A percentile compares a stretch with the other conserved stretches of the same genome.
These are phyloP conservation scores for Colletes collaris DNA, from an alignment of 2,888 invertebrate genomes.

Conservation along the genomic window DNA sequence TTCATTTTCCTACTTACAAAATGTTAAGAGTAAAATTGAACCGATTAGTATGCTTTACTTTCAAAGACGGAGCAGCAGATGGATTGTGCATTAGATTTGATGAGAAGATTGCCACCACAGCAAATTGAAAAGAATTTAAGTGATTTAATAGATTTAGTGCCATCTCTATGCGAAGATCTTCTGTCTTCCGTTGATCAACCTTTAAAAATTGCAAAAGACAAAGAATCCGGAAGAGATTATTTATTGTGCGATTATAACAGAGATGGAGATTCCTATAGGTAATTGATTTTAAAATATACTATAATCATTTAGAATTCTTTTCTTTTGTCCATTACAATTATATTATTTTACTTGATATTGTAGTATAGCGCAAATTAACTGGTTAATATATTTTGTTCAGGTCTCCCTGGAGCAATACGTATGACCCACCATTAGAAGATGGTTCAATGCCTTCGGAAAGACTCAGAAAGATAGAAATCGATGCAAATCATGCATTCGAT, in stretches of 20 bases:
- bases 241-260: conserved; percentile 99
- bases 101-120: conserved; percentile 99
- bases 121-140: conserved; percentile 99
- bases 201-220: conserved; percentile 97
- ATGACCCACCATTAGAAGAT: conserved; percentile 98
- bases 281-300: neutral
- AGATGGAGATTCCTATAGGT: conserved; percentile 93
- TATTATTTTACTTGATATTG: neutral
- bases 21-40: neutral
- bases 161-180: conserved; percentile 97
- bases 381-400: conserved; percentile 82
- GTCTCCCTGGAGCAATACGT: conserved; percentile 99
- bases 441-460: conserved; percentile 99
- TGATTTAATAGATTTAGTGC: conserved; percentile 98
- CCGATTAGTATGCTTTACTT: conserved; percentile 14
- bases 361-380: neutral
- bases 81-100: conserved; percentile 99
- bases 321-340: neutral
- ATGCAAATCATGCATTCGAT: conserved; percentile 99
- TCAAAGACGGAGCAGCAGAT: conserved; percentile 96
- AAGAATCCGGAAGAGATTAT: conserved; percentile 97
- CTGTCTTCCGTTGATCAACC: conserved; percentile 99
- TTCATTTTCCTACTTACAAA: neutral
- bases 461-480: conserved; percentile 96
- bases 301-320: neutral